Conservation (phyloP, 2,797 vertebrate genomes). For the Gymnodraco acuticeps region DNA sequence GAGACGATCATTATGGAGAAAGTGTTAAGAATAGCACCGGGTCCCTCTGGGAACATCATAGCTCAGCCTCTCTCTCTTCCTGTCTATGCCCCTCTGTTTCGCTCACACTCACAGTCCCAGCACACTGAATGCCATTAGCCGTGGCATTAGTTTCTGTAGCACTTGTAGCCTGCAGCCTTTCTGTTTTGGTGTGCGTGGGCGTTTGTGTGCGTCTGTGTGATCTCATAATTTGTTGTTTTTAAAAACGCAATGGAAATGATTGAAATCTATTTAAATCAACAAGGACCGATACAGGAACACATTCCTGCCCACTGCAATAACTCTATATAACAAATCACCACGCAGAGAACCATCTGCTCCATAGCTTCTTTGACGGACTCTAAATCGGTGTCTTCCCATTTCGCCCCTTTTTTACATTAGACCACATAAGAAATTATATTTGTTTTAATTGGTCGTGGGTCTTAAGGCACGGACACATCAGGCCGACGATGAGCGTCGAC, state of each 20-base stretch:
- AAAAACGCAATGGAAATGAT: conserved; percentile 18
- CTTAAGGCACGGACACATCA: no score
- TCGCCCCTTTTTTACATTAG: no score
- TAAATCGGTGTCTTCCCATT: no score
- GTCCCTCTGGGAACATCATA: conserved; percentile 46
- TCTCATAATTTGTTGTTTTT: conserved; percentile 54
- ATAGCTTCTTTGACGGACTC: no score
- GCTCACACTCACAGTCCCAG: conserved; percentile 44
- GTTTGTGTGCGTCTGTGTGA: conserved; percentile 52
- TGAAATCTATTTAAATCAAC: conserved; percentile 36
- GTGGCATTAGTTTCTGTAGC: conserved; percentile 63
- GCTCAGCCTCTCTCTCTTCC: conserved; percentile 37
- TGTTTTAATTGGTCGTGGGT: no score
- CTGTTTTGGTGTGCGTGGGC: conserved; percentile 11
- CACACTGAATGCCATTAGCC: conserved; percentile 70
- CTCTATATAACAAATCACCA: no score
- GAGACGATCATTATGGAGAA: conserved; percentile 47
- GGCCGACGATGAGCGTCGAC: no score
- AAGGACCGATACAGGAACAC: no score
- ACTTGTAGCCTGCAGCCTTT: conserved; percentile 66
- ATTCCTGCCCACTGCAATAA: no score
- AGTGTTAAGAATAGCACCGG: conserved; percentile 63
- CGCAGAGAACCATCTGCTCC: no score
- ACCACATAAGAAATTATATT: no score
- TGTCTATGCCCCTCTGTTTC: conserved; percentile 48